Evolutionary conservation across 2,888 invertebrate species (phyloP), one percentile per base, ranked within the genome.

Genomic region (Drosophila parthenogenetica): DNA sequence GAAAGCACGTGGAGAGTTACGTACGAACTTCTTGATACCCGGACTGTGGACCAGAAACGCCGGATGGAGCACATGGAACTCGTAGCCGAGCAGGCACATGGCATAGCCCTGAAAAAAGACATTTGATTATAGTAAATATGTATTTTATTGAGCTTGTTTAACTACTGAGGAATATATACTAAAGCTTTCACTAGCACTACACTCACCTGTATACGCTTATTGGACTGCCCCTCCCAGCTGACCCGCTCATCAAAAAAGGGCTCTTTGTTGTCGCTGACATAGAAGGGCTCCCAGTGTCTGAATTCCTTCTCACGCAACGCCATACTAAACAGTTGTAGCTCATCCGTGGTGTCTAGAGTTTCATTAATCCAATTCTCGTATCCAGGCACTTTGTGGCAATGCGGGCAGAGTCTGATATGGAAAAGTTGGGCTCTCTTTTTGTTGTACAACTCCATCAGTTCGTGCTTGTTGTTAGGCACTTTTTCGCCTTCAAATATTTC

Each of bases 251-350:
- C 98, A 91, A 97, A 98, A 60, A 95, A 92, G 0, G 97, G 97
- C 72, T 97, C 97, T n/a, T 93, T 93, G 90, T 97, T 96, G 0
- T 97, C 97, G 19, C 98, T 97, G 57, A 98, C 96, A 90, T 96
- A 98, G 87, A 98, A 97, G 1, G 98, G 98, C 91, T 98, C 98
- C 98, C 98, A 98, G 87, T 95, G 95, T 11, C 94, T 93, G 89
- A 94, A 95, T 75, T 93, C 93, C 1, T 95, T 95, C 49, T 93
- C 94, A 22, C 97, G 93, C 87, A 96, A 95, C 0, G 95, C 95
- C 13, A 95, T 94, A 90, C 96, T 95, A 90, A 97, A 97, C 5
- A 90, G 32, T 1, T 77, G 25, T 2, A 90, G 16, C 0, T 79
- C 58, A 14, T 79, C 69, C 0, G 69, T 55, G 3, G 51, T 59